A percentile compares a stretch with the other conserved stretches of the same genome.
phyloP scores from a whole-genome alignment of 2,797 vertebrate species.

The Cossypha polioptera region DNA sequence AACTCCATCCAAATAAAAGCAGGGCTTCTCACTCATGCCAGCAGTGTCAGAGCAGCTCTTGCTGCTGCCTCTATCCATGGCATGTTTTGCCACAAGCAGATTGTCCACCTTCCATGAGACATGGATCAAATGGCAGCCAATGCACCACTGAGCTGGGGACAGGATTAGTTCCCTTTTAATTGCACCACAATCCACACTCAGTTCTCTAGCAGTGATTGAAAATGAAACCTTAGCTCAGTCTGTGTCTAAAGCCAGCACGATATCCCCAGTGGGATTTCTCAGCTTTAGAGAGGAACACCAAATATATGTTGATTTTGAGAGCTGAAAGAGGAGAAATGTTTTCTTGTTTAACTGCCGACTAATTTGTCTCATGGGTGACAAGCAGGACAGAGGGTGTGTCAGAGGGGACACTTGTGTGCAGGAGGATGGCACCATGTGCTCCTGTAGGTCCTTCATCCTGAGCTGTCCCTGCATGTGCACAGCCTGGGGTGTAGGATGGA shows the following conservation, averaged over 20 bases:
- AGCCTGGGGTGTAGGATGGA: background rate
- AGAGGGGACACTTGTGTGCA: background rate
- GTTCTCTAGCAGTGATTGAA: background rate
- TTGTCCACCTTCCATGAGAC: background rate
- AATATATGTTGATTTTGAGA: background rate
- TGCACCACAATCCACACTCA: background rate
- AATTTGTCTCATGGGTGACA: background rate
- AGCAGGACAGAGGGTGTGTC: background rate
- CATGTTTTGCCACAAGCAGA: background rate
- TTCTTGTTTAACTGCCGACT: background rate
- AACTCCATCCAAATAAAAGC: background rate
- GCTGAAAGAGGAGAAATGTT: background rate
- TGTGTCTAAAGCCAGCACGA: background rate
- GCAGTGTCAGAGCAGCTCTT: background rate
- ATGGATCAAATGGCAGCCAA: background rate
- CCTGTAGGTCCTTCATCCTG: background rate
- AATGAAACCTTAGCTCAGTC: background rate
- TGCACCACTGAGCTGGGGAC: background rate
- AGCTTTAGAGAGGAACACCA: background rate
- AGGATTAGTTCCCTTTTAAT: background rate
- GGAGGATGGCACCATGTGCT: background rate
- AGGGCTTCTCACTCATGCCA: background rate
- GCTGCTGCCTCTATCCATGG: background rate
- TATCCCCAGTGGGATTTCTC: background rate
- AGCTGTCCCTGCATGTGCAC: background rate